phyloP scores from a whole-genome alignment of 2,888 invertebrate genomes.

The Melangyna quadrimaculata region DNA sequence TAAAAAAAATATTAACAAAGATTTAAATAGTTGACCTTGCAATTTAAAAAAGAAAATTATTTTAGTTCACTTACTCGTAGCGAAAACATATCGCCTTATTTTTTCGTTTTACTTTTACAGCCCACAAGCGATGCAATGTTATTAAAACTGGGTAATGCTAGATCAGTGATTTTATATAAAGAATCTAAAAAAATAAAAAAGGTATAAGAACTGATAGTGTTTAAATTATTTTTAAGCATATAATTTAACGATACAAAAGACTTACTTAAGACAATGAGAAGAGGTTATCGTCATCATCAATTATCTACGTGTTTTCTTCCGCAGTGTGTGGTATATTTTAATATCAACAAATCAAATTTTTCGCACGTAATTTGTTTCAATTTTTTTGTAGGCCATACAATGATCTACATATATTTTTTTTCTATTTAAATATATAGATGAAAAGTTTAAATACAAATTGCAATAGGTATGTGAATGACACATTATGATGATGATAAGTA shows the following conservation, averaged over 20 bases:
- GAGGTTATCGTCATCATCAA: background rate
- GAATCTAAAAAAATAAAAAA: background rate
- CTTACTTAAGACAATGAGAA: background rate
- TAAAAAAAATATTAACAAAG: background rate
- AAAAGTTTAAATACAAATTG: background rate
- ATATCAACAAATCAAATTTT: background rate
- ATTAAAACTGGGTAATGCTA: slow-evolving; percentile 28
- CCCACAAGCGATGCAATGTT: slow-evolving; percentile 15
- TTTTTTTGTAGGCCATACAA: background rate
- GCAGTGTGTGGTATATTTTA: background rate
- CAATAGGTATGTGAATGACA: background rate
- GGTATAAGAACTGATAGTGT: background rate
- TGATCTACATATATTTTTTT: background rate
- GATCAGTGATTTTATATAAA: slow-evolving; percentile 43
- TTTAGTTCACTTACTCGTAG: slow-evolving; percentile 30
- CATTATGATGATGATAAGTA: too few species aligned
- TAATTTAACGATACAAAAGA: background rate
- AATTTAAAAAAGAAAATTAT: background rate
- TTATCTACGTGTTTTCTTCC: slow-evolving; percentile 21
- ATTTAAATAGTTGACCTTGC: background rate
- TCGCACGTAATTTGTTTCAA: slow-evolving; percentile 5
- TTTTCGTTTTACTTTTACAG: slow-evolving; percentile 4
- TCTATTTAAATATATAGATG: background rate
- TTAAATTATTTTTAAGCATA: background rate
- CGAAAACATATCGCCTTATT: slow-evolving; percentile 35